Conservation (phyloP, 1,140 invertebrate genomes). For the Drosophila pallidifrons region DNA sequence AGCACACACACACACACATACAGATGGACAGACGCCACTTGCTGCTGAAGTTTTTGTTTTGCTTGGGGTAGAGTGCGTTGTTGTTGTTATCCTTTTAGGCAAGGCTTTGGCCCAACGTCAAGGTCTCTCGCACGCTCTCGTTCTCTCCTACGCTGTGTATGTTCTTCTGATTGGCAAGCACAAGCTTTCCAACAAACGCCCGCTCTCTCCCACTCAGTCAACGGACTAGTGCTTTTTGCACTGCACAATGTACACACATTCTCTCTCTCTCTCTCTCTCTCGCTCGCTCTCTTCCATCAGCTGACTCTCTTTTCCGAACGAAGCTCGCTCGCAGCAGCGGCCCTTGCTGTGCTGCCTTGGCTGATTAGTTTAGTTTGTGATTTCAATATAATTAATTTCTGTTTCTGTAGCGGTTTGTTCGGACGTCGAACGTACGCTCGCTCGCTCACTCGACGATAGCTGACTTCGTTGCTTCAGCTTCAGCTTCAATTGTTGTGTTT, state of each 20-base stretch:
- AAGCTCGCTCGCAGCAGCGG: constrained; percentile 40
- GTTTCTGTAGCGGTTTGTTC: constrained; percentile 75
- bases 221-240: constrained; percentile 2
- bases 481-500: constrained; percentile 52
- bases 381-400: constrained; percentile 83
- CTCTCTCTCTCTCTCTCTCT: not conserved
- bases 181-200: constrained; percentile 17
- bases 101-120: constrained; percentile 34
- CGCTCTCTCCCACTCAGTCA: constrained; percentile 11
- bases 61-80: not conserved
- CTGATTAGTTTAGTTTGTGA: constrained; percentile 82
- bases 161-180: not conserved
- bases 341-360: constrained; percentile 54
- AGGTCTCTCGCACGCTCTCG: constrained; percentile 16
- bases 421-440: constrained; percentile 73
- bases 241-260: not conserved
- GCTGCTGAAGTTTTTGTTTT: constrained; percentile 2
- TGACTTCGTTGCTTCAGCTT: constrained; percentile 41
- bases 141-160: not conserved
- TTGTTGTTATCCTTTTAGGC: constrained; percentile 37
- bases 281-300: constrained; percentile 1
- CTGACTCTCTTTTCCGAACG: not conserved
- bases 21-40: not conserved
- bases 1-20: not conserved
- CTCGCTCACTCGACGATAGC: constrained; percentile 35